A percentile compares a stretch with the other conserved stretches of the same genome.
phyloP scores from a whole-genome alignment of 1,140 invertebrate genomes.

The Tetramorium parvispinum region DNA sequence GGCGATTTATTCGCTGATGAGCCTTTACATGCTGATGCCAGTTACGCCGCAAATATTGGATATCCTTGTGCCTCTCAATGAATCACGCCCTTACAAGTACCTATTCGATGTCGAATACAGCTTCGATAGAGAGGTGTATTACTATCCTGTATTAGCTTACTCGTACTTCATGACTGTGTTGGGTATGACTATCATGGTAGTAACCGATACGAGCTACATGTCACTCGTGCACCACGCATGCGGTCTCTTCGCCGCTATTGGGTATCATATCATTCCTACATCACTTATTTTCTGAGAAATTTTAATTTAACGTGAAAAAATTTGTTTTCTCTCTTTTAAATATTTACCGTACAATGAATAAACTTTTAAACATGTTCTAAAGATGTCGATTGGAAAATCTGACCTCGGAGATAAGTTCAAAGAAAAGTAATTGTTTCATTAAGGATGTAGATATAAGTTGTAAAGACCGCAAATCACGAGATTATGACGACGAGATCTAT shows the following conservation, averaged over 20 bases:
- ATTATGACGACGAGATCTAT: not conserved
- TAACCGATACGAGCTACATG: conserved; percentile 19
- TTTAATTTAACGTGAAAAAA: not conserved
- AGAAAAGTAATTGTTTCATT: not conserved
- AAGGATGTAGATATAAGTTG: not conserved
- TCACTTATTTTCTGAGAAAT: not conserved
- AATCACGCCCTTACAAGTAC: conserved; percentile 15
- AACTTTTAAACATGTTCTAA: not conserved
- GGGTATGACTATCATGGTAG: not conserved
- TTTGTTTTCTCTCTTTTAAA: not conserved
- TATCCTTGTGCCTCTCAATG: conserved; percentile 9
- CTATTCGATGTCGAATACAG: conserved; percentile 6
- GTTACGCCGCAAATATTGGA: conserved; percentile 22
- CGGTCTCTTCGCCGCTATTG: conserved; percentile 1
- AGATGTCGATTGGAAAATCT: conserved; percentile 16
- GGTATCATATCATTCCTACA: not conserved
- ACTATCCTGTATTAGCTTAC: conserved; percentile 1
- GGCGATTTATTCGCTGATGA: not conserved
- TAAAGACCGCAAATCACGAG: not conserved
- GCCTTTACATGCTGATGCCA: conserved; percentile 2
- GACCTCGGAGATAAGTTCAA: not conserved
- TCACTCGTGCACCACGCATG: not conserved
- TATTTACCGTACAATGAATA: not conserved
- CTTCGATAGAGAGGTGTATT: conserved; percentile 15
- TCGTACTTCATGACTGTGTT: not conserved